Evolutionary conservation across 2,113 vertebrate species (phyloP), one percentile per base, ranked within the genome.

Genomic region (Hyperoodon ampullatus): DNA sequence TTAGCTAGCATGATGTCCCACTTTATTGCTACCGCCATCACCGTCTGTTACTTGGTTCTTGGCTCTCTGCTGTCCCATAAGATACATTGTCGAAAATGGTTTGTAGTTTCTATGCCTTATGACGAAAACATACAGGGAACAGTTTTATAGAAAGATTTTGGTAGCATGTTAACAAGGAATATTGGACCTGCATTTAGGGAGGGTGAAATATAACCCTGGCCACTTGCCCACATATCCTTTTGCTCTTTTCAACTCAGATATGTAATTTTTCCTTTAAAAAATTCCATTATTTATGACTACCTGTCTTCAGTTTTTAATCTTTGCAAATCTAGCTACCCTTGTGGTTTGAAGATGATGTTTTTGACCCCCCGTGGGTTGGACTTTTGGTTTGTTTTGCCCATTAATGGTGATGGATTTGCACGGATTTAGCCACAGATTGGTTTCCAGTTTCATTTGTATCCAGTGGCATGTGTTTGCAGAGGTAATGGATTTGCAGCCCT

Each of bases 401-500:
- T 87, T 95, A 92, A 80, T 47, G 88, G 91, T 97, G 96, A 74
- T 95, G 81, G 90, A 96, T 97, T 97, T 80, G 35, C 80, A 83
- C 1, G 8, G 87, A 77, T 80, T 95, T 93, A 96, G 70, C 74
- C 60, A 77, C 95, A 94, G n/a, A 66, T 60, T 92, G 83, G 80
- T 94, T 95, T 97, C 71, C 30, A 24, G 87, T 97, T 95, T 94
- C 90, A 58, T 83, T 96, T 97, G 83, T 84, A 60, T 95, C 95
- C 70, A 75, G 65, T 93, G 89, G 86, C 94, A 85, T 90, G 91
- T 94, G 80, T 95, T 97, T 97, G 92, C 92, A 61, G 80, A 90
- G 74, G 95, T 92, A 90, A 96, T 92, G 74, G 83, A 81, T 96
- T 93, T 95, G 68, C 26, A 90, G 96, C 91, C 2, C 0, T 47